These are phyloP conservation scores for Bilobella aurantiaca DNA, from an alignment of 1,140 invertebrate genomes.

Conservation along the genomic window DNA sequence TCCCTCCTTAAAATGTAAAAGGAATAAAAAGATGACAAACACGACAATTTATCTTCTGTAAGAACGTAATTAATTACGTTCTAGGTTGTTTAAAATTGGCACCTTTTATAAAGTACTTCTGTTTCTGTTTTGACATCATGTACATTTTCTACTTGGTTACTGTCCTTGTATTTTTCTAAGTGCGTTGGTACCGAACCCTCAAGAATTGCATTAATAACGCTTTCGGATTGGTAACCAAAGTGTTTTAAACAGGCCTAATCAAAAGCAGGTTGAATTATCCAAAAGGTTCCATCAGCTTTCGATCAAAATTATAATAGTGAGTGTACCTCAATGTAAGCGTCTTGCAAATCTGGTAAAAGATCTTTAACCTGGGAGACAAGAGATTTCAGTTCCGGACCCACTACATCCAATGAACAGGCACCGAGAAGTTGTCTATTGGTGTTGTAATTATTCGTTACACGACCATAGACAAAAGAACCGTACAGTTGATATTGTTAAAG, in stretches of 20 bases:
- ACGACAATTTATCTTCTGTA: no score
- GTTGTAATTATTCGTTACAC: conserved; percentile 9
- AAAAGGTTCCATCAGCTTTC: no score
- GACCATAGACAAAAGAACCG: not conserved
- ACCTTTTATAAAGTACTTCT: no score
- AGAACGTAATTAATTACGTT: no score
- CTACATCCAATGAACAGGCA: conserved; percentile 30
- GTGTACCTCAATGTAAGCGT: conserved; percentile 19
- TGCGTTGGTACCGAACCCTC: conserved; percentile 43
- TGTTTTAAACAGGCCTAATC: conserved; percentile 25
- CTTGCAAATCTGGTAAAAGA: conserved; percentile 28
- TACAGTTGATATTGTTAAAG: no score
- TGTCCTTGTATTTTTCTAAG: conserved; percentile 36
- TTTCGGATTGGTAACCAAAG: conserved; percentile 41
- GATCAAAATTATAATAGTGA: no score
- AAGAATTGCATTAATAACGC: conserved; percentile 44
- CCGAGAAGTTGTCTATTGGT: conserved; percentile 31
- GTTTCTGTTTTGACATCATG: no score
- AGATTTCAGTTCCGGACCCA: conserved; percentile 23
- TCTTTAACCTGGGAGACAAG: conserved; percentile 33
- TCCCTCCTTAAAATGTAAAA: no score
- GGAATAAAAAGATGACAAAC: no score
- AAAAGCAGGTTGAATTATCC: no score
- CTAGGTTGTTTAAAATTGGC: no score
- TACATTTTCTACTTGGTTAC: no score